Conservation (phyloP, 2,888 invertebrate species). For the Cephus rjabovi region DNA sequence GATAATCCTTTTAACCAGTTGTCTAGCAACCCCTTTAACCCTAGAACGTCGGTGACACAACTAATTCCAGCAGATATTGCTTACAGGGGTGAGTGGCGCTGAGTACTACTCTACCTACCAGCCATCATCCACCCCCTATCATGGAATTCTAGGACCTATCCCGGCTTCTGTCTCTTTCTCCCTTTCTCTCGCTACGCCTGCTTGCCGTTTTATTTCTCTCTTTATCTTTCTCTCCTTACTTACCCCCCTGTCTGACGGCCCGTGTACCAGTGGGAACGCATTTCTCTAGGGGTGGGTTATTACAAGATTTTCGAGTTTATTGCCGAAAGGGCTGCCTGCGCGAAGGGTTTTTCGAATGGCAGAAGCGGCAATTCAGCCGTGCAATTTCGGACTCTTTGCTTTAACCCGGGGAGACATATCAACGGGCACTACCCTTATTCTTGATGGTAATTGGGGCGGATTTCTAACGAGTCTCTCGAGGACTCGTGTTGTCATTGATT, state of each 20-base stretch:
- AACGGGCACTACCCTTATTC: conserved; percentile 25
- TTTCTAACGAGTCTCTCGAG: conserved; percentile 45
- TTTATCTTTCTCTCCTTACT: not conserved
- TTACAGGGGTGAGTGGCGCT: conserved; percentile 24
- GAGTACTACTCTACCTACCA: conserved; percentile 11
- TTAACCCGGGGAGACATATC: conserved; percentile 13
- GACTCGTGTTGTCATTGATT: conserved; percentile 45
- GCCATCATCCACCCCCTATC: not conserved
- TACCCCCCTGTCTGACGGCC: not conserved
- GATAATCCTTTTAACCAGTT: conserved; percentile 64
- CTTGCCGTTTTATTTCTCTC: not conserved
- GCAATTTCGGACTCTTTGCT: conserved; percentile 41
- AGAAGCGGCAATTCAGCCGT: conserved; percentile 18
- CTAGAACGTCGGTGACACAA: conserved; percentile 56
- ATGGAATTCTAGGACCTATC: not conserved
- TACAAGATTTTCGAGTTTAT: conserved; percentile 47
- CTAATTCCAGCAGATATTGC: conserved; percentile 59
- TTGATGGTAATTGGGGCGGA: conserved; percentile 49
- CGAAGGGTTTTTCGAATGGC: conserved; percentile 8
- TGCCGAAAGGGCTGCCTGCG: conserved; percentile 27
- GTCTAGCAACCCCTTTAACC: conserved; percentile 62
- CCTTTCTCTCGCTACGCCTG: not conserved
- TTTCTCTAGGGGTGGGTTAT: conserved; percentile 30
- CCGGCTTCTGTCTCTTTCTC: not conserved
- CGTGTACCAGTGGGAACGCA: not conserved